Evolutionary conservation across 2,888 invertebrate genomes (phyloP).

Genomic region (Sinopyrophorus schimmeli): DNA sequence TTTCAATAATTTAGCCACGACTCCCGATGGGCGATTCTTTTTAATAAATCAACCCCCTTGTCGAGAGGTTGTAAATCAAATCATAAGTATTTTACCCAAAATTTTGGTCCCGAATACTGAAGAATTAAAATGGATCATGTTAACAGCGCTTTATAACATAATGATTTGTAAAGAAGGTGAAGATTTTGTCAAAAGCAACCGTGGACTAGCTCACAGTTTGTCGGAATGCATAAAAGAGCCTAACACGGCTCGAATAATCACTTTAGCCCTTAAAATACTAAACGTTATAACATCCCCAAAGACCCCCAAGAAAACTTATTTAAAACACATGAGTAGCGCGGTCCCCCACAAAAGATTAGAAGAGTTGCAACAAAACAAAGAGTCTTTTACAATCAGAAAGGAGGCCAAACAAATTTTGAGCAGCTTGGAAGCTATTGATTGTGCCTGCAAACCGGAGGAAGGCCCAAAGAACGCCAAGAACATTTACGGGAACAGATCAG

Average conservation of each 20-base stretch:
- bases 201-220: not conserved
- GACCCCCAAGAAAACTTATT: conserved; percentile 1
- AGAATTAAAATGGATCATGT: conserved; percentile 19
- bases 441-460: not conserved
- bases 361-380: conserved; percentile 4
- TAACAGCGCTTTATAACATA: conserved; percentile 17
- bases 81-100: conserved; percentile 16
- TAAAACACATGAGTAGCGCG: not conserved
- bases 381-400: conserved; percentile 7
- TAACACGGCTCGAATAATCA: conserved; percentile 11
- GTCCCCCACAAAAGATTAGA: not conserved
- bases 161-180: conserved; percentile 20
- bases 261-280: conserved; percentile 16
- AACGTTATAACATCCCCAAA: conserved; percentile 1
- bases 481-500: not conserved
- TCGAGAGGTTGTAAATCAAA: conserved; percentile 7
- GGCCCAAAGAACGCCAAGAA: not conserved
- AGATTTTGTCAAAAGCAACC: conserved; percentile 11
- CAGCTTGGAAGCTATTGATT: not conserved
- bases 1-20: conserved; percentile 16
- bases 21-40: conserved; percentile 26
- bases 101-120: conserved; percentile 16
- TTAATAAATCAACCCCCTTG: conserved; percentile 11
- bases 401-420: conserved; percentile 6
- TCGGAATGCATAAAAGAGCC: conserved; percentile 2